A percentile compares a stretch with the other conserved stretches of the same genome.
Evolutionary conservation across 2,797 vertebrate genomes (phyloP).

Genomic region (Cichlasoma orientale): DNA sequence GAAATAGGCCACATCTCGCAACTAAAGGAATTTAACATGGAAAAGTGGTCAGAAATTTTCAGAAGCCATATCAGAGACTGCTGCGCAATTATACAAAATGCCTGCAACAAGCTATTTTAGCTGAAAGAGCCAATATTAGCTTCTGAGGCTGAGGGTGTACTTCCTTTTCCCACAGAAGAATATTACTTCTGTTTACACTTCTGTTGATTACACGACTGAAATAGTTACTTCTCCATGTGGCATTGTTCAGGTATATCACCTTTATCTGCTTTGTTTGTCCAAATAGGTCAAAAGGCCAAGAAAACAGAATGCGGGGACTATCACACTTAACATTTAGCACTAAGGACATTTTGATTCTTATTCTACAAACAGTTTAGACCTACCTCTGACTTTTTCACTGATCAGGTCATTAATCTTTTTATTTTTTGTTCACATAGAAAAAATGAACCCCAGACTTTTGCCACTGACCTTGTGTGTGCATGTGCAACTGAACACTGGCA

Average conservation of each 20-base stretch:
- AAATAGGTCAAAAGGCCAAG: not conserved
- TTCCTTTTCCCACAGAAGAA: not conserved
- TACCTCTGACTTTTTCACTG: conserved; percentile 9
- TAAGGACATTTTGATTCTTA: conserved; percentile 2
- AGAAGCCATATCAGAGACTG: not conserved
- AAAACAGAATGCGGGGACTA: not conserved
- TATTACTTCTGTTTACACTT: not conserved
- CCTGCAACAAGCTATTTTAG: not conserved
- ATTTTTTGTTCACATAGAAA: not conserved
- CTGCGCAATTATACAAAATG: not conserved
- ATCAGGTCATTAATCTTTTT: not conserved
- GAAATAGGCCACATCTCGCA: not conserved
- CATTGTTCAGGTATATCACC: not conserved
- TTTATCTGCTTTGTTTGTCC: not conserved
- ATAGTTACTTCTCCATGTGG: not conserved
- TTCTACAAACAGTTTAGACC: not conserved
- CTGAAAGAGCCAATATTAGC: not conserved
- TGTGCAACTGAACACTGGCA: not conserved
- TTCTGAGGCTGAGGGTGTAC: not conserved
- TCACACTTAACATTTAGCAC: not conserved
- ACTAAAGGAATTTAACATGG: not conserved
- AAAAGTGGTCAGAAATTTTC: not conserved
- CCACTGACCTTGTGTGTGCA: not conserved
- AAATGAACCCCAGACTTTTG: conserved; percentile 7
- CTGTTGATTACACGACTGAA: not conserved